Evolutionary conservation across 2,888 invertebrate genomes (phyloP).

Genomic region (Melanotus villosus): DNA sequence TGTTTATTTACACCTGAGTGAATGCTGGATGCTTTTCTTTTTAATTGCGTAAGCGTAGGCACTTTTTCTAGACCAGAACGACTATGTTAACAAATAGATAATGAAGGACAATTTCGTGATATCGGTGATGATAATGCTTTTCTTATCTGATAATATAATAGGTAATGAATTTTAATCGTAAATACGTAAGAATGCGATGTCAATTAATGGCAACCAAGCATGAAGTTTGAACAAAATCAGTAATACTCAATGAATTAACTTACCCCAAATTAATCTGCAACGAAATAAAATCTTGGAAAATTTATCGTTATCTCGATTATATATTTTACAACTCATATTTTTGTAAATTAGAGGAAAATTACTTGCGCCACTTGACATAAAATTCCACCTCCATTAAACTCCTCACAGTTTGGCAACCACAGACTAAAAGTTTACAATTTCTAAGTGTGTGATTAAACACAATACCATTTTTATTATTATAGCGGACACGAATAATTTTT

Average conservation of each 20-base stretch:
- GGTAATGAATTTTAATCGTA: conserved; percentile 21
- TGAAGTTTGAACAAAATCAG: not conserved
- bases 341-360: conserved; percentile 11
- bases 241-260: not conserved
- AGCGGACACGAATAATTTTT: conserved; percentile 24
- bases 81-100: not conserved
- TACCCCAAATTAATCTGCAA: conserved; percentile 23
- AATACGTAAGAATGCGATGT: conserved; percentile 27
- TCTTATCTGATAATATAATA: conserved; percentile 34
- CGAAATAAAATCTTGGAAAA: not conserved
- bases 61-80: not conserved
- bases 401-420: conserved; percentile 9
- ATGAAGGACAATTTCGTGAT: not conserved
- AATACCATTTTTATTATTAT: not conserved
- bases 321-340: conserved; percentile 20
- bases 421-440: not conserved
- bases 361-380: conserved; percentile 8
- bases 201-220: conserved; percentile 30
- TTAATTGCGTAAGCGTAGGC: conserved; percentile 12
- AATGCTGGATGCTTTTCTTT: not conserved
- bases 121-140: conserved; percentile 11
- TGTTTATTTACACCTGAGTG: conserved; percentile 37
- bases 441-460: not conserved
- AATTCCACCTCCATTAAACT: conserved; percentile 22
- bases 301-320: not conserved